Percentiles rank a stretch among this genome's conserved stretches.
phyloP scores from a whole-genome alignment of 2,113 vertebrate genomes.

The Macroglossus sobrinus region DNA sequence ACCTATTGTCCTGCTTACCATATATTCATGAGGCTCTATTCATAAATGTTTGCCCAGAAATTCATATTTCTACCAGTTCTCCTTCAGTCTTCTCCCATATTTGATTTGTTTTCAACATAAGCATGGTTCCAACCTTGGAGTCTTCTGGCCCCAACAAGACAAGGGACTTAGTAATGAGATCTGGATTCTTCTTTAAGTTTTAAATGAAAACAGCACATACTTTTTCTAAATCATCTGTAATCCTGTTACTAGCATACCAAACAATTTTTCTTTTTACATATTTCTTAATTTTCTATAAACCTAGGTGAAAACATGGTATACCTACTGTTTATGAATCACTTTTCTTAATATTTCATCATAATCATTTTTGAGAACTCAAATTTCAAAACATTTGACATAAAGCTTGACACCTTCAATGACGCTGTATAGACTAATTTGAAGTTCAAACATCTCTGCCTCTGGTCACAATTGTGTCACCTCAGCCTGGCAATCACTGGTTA shows the following conservation, averaged over 20 bases:
- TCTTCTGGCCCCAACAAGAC: neutral
- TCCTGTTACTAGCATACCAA: neutral
- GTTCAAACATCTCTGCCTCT: neutral
- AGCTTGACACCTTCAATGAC: neutral
- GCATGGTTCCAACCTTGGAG: neutral
- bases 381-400: neutral
- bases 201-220: neutral
- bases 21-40: conserved; percentile 36
- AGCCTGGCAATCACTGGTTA: neutral
- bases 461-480: neutral
- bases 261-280: neutral
- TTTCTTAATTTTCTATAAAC: neutral
- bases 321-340: neutral
- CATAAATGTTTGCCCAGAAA: conserved; percentile 65
- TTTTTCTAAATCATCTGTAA: neutral
- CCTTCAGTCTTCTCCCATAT: neutral
- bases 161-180: neutral
- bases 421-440: neutral
- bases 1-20: conserved; percentile 55
- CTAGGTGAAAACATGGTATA: neutral
- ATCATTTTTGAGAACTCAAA: neutral
- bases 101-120: neutral
- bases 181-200: neutral
- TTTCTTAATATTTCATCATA: neutral
- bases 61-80: conserved; percentile 27